Base-by-base conservation (phyloP, 2,113 vertebrate species). In the Cacatua alba region DNA sequence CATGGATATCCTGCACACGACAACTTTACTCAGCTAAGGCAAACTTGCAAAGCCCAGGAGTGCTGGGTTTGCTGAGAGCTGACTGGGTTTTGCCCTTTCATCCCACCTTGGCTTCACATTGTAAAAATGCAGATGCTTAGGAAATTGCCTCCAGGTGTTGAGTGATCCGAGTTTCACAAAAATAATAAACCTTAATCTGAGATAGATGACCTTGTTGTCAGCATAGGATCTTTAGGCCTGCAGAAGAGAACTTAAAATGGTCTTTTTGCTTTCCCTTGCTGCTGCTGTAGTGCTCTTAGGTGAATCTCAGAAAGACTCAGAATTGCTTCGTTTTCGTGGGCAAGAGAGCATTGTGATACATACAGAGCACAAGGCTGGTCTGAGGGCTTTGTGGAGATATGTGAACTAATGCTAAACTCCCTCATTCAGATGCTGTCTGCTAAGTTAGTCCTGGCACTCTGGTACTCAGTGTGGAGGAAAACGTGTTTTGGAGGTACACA, bases 101-200 rank as follows among this genome's bases (percentile, higher is more conserved):
- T 95, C 89, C 91, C 75, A 95, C 86, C 68, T 93, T 92, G 68
- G 60, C 59, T 95, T 88, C 89, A 90, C 74, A 53, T 95, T 95
- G 95, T 94, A 91, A 97, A 96, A 95, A 80, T 94, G 89, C 96
- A 96, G 87, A 96, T 92, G 91, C 92, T 95, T 83, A 95, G 91
- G 95, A 96, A 96, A 97, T 97, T 97, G 94, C 78, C 68, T 96
- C 78, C 91, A 95, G 92, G 91, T 94, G 89, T 78, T 91, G 83
- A 86, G 94, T 92, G 93, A 95, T 94, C 51, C 8, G 67, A 91
- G 63, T 83, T 94, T 89, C 86, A 95, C 81, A 85, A 89, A 95
- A 94, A 94, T 90, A 97, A 95, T 88, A 96, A 95, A 95, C 78
- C 68, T 94, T 88, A 49, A 75, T 92, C 80, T 71, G 75, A 92